Conservation (phyloP, 2,888 invertebrate species). For the Blomia tropicalis region DNA sequence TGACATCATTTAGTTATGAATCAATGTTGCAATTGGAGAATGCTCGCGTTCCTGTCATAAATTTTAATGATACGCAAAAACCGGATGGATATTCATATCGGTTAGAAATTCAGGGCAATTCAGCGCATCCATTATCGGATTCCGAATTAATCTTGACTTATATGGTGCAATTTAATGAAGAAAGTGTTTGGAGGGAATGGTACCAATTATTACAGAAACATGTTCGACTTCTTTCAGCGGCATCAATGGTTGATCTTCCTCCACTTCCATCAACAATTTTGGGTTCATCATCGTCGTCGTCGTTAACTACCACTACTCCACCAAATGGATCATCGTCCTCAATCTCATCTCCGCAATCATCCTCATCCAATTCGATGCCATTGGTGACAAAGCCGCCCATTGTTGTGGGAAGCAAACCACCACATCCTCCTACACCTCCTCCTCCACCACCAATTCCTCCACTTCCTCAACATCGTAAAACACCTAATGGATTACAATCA, state of each 20-base stretch:
- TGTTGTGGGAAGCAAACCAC: neutral
- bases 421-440: constrained; percentile 6
- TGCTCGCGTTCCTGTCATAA: constrained; percentile 4
- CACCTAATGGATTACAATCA: neutral
- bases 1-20: constrained; percentile 86
- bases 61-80: neutral
- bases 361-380: neutral
- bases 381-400: neutral
- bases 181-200: neutral
- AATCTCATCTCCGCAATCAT: constrained; percentile 6
- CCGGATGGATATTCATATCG: neutral
- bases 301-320: neutral
- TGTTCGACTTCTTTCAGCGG: neutral
- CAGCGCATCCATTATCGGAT: constrained; percentile 10
- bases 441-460: neutral
- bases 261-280: neutral
- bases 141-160: neutral
- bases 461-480: neutral
- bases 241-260: too few relatives aligned
- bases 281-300: neutral
- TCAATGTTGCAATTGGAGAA: neutral
- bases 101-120: neutral
- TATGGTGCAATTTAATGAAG: constrained; percentile 7
- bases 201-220: constrained; percentile 8
- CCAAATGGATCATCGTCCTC: neutral